Evolutionary conservation across 2,113 vertebrate genomes (phyloP).

Genomic region (Perognathus longimembris): DNA sequence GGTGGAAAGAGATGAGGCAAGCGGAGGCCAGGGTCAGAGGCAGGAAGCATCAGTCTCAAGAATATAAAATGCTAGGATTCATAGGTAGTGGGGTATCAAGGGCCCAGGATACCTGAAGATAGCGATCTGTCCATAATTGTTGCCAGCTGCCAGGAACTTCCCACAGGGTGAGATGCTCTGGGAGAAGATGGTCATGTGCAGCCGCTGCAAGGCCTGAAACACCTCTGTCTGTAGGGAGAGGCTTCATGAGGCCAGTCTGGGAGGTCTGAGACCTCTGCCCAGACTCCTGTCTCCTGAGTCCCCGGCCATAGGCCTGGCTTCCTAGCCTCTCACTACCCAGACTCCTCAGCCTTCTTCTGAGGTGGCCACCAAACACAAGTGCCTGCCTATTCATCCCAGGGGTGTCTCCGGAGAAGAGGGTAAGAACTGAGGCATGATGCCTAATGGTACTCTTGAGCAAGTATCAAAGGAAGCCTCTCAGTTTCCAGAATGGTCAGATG

Average conservation of each 20-base stretch:
- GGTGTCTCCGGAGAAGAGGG: background rate
- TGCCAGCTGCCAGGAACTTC: conserved; percentile 92
- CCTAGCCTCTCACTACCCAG: background rate
- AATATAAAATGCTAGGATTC: background rate
- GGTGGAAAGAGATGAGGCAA: background rate
- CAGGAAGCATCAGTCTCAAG: background rate
- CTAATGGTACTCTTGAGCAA: background rate
- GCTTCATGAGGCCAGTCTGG: background rate
- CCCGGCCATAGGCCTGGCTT: background rate
- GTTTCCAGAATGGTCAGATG: background rate
- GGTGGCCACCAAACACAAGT: background rate
- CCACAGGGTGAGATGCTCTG: conserved; percentile 94
- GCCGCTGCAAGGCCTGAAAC: conserved; percentile 85
- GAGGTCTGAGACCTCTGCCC: background rate
- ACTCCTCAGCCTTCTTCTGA: background rate
- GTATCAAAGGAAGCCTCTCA: background rate
- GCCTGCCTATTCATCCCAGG: background rate
- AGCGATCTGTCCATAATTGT: conserved; percentile 93
- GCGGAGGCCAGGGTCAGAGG: background rate
- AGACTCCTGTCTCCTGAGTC: background rate
- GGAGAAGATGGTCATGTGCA: conserved; percentile 94
- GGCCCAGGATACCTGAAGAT: conserved; percentile 90
- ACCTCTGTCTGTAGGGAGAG: conserved; percentile 76
- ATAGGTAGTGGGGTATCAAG: background rate
- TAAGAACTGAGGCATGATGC: background rate